These are phyloP conservation scores for Neogobius melanostomus DNA, from an alignment of 2,113 vertebrate species.

Conservation along the genomic window DNA sequence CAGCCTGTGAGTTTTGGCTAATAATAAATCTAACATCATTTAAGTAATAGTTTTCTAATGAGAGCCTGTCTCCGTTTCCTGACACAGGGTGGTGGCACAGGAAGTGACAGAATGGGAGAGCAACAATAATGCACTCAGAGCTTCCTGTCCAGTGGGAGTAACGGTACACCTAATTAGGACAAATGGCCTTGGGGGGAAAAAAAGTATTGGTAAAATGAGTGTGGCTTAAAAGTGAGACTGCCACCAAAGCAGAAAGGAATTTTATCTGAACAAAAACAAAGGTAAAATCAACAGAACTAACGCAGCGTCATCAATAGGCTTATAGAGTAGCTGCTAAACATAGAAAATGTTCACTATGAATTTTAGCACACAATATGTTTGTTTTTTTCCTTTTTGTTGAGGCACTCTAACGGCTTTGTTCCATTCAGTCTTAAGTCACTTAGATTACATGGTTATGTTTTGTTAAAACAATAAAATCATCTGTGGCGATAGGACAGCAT, in stretches of 20 bases:
- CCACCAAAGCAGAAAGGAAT: not conserved
- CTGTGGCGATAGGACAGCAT: no score
- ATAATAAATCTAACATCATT: conserved; percentile 8
- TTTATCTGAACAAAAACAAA: not conserved
- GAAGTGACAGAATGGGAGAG: conserved; percentile 51
- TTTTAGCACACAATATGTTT: no score
- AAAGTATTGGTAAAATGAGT: not conserved
- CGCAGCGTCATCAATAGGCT: not conserved
- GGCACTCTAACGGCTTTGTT: no score
- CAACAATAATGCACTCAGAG: conserved; percentile 33
- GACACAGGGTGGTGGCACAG: conserved; percentile 34
- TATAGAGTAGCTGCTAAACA: not conserved
- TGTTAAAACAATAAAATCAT: no score
- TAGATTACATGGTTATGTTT: no score
- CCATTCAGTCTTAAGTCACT: no score
- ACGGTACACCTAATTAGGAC: conserved; percentile 23
- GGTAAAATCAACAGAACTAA: not conserved
- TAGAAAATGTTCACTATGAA: no score
- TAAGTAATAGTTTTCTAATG: conserved; percentile 24
- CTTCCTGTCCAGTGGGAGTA: conserved; percentile 38
- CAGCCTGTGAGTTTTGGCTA: not conserved
- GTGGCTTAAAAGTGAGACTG: not conserved
- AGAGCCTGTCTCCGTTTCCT: conserved; percentile 28
- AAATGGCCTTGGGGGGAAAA: not conserved
- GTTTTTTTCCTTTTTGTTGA: no score